These are phyloP conservation scores for Melanostoma scalare DNA, from an alignment of 2,888 invertebrate species.

Conservation along the genomic window DNA sequence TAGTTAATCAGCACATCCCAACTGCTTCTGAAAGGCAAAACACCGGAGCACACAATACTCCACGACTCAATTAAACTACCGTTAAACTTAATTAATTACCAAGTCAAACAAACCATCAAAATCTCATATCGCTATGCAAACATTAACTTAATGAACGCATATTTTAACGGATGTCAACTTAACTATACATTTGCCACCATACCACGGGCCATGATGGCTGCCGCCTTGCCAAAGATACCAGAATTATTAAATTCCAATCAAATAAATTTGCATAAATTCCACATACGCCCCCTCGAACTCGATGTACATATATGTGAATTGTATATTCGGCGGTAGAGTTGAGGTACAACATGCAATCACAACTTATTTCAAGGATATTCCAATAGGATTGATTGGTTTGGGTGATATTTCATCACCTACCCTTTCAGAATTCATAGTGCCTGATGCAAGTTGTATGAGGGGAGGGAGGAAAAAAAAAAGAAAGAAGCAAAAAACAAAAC, in stretches of 20 bases:
- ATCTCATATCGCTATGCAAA: constrained; percentile 49
- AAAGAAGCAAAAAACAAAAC: neutral
- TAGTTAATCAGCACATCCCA: no score
- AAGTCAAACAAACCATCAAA: constrained; percentile 48
- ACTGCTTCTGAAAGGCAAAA: neutral
- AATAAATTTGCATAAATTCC: constrained; percentile 68
- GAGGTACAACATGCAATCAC: constrained; percentile 56
- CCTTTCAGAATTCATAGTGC: neutral
- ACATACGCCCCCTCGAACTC: constrained; percentile 11
- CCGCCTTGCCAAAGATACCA: constrained; percentile 12
- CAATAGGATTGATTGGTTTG: constrained; percentile 6
- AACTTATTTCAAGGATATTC: constrained; percentile 36
- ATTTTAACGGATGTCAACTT: constrained; percentile 56
- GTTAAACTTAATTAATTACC: constrained; percentile 37
- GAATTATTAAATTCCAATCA: constrained; percentile 70
- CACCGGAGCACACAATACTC: constrained; percentile 5
- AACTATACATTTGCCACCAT: constrained; percentile 6
- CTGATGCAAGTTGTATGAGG: neutral
- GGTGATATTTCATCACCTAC: neutral
- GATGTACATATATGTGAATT: neutral
- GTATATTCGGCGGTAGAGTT: neutral
- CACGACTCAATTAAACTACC: constrained; percentile 54
- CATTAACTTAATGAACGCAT: constrained; percentile 56
- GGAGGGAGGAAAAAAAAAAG: neutral
- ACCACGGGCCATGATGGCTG: neutral